phyloP scores from a whole-genome alignment of 2,888 invertebrate genomes.

The Stenolophus ochropezus region DNA sequence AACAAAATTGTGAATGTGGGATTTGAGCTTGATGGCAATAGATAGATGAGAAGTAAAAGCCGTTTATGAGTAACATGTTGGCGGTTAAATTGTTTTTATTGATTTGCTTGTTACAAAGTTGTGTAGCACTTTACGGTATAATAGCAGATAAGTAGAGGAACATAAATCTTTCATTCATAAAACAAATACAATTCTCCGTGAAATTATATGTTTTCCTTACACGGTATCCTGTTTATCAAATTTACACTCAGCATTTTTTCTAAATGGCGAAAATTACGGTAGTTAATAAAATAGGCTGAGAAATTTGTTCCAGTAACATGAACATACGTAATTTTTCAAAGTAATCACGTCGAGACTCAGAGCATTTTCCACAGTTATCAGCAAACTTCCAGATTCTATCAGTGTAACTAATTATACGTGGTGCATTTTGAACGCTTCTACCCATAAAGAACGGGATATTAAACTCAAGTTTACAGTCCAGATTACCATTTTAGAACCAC shows the following conservation, averaged over 20 bases:
- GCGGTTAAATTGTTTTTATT: conserved; percentile 16
- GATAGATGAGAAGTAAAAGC: too few species aligned
- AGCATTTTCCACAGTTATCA: conserved; percentile 38
- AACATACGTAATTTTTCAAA: conserved; percentile 43
- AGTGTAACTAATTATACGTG: conserved; percentile 37
- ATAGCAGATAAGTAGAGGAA: background rate
- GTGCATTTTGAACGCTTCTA: conserved; percentile 43
- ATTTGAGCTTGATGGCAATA: too few species aligned
- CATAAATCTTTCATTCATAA: conserved; percentile 35
- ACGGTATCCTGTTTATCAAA: conserved; percentile 26
- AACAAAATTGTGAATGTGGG: too few species aligned
- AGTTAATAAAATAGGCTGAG: conserved; percentile 13
- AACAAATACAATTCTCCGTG: conserved; percentile 37
- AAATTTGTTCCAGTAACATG: conserved; percentile 44
- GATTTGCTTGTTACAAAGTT: conserved; percentile 11
- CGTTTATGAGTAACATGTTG: background rate
- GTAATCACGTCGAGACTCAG: background rate
- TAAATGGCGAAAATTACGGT: conserved; percentile 20
- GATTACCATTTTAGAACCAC: conserved; percentile 44
- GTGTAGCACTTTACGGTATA: background rate
- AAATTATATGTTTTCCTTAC: conserved; percentile 29
- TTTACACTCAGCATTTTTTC: conserved; percentile 37
- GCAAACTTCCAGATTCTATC: conserved; percentile 32
- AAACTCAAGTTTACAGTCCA: conserved; percentile 20
- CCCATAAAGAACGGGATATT: conserved; percentile 39